These are phyloP conservation scores for Xyrauchen texanus DNA, from an alignment of 2,113 vertebrate species.

Conservation along the genomic window DNA sequence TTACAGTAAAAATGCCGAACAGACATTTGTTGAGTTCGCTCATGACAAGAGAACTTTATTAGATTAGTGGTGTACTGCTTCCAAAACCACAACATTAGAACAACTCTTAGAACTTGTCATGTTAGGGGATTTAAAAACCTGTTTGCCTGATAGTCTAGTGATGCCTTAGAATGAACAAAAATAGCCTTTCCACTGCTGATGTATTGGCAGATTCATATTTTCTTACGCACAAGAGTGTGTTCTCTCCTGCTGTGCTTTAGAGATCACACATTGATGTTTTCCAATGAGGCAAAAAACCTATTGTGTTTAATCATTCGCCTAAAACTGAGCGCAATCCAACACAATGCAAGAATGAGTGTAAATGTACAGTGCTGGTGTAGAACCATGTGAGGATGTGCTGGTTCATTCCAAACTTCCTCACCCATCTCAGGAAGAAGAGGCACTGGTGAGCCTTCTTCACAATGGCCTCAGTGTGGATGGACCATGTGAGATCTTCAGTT, in stretches of 20 bases:
- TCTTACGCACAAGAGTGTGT: no score
- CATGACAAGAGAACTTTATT: neutral
- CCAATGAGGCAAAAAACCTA: neutral
- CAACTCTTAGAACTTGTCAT: slow-evolving; percentile 16
- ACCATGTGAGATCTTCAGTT: no score
- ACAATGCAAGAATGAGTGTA: neutral
- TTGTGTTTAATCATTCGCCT: neutral
- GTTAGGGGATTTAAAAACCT: slow-evolving; percentile 25
- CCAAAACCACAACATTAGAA: neutral
- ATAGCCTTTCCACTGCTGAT: no score
- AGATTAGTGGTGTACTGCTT: slow-evolving; percentile 18
- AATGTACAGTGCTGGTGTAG: no score
- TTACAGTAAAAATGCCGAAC: neutral
- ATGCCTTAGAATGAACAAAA: slow-evolving; percentile 5
- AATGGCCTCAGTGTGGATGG: no score
- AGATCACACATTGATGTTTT: neutral
- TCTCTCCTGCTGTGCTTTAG: neutral
- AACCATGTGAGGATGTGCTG: no score
- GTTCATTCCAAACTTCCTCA: no score
- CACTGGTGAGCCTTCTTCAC: no score
- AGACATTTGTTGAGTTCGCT: slow-evolving; percentile 19
- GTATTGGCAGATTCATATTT: no score
- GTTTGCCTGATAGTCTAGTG: neutral
- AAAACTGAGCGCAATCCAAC: no score
- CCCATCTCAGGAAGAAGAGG: no score